These are phyloP conservation scores for Halcyon leucocephala DNA, from an alignment of 2,797 vertebrate genomes.

Conservation along the genomic window DNA sequence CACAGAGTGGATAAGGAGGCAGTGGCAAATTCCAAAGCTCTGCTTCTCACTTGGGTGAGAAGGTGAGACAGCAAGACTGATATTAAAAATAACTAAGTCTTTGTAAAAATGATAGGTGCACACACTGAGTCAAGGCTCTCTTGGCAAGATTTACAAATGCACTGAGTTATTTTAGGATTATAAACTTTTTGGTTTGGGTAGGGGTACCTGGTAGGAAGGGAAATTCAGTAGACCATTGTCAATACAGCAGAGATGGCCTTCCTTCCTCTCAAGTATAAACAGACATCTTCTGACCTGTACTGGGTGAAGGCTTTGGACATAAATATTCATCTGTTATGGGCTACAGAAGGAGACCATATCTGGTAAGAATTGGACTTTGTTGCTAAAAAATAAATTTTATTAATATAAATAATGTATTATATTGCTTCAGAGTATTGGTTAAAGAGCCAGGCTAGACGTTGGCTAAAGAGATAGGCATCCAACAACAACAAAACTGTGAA, in stretches of 20 bases:
- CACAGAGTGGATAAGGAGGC: not conserved
- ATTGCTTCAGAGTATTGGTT: not conserved
- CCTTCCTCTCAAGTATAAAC: not conserved
- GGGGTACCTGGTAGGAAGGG: not conserved
- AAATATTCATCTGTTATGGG: not conserved
- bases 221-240: not conserved
- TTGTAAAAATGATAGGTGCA: not conserved
- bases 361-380: not conserved
- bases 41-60: not conserved
- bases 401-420: slow-evolving; percentile 19
- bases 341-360: slow-evolving; percentile 17
- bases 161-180: not conserved
- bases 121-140: not conserved
- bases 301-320: not conserved
- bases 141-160: not conserved
- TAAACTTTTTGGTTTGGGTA: not conserved
- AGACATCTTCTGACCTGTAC: not conserved
- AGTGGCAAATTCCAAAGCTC: not conserved
- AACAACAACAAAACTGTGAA: not conserved
- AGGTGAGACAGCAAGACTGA: not conserved
- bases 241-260: not conserved
- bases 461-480: slow-evolving; percentile 36
- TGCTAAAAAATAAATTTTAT: not conserved
- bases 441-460: slow-evolving; percentile 6
- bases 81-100: not conserved